A percentile compares a stretch with the other conserved stretches of the same genome.
phyloP scores from a whole-genome alignment of 2,888 invertebrate species.

The Ectropis crepuscularia region DNA sequence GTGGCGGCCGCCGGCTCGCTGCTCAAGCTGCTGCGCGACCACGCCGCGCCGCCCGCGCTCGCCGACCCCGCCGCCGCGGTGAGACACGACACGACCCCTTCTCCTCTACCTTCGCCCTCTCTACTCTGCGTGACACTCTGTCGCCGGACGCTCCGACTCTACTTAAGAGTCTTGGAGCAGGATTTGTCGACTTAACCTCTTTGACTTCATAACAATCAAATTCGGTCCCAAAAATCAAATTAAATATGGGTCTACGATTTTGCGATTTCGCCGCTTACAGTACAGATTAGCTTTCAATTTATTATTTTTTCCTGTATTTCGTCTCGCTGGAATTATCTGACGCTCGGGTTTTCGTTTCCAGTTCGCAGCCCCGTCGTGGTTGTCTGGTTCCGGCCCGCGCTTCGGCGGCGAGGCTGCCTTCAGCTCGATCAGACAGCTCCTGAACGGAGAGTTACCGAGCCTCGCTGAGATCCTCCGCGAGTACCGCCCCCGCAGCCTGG shows the following conservation, averaged over 20 bases:
- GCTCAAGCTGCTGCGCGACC: slow-evolving; percentile 68
- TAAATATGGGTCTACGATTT: no score
- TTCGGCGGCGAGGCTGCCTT: slow-evolving; percentile 84
- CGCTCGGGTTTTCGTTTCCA: slow-evolving; percentile 20
- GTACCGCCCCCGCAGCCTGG: slow-evolving; percentile 81
- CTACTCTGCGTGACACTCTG: no score
- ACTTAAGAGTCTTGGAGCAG: no score
- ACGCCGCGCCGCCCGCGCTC: slow-evolving; percentile 62
- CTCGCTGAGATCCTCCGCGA: slow-evolving; percentile 81
- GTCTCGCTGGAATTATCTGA: no score
- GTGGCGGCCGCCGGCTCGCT: slow-evolving; percentile 85
- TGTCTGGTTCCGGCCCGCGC: slow-evolving; percentile 72
- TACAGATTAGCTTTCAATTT: no score
- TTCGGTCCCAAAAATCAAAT: no score
- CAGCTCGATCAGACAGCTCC: slow-evolving; percentile 85
- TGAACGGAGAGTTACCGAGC: slow-evolving; percentile 85
- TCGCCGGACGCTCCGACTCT: no score
- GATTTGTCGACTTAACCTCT: no score
- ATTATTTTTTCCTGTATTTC: no score
- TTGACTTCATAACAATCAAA: no score
- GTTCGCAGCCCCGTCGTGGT: slow-evolving; percentile 16
- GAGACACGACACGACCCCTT: slow-evolving; percentile 48
- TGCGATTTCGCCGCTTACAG: no score
- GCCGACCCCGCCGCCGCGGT: slow-evolving; percentile 47
- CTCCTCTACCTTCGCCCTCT: no score